Percentiles rank a stretch among this genome's conserved stretches.
Evolutionary conservation across 2,113 vertebrate genomes (phyloP).

Genomic region (Corydoras maculifer): DNA sequence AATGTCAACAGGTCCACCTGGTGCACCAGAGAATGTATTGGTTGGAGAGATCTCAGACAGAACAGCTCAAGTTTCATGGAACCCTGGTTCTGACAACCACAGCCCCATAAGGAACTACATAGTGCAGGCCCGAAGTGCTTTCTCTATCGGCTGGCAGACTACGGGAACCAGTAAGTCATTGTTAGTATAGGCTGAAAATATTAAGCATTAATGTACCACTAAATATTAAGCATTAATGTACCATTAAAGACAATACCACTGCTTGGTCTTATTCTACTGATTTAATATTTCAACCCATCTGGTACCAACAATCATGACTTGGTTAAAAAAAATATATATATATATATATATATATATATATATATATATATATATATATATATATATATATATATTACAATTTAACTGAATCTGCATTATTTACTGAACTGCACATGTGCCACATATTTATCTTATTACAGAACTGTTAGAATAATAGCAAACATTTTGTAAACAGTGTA

Average conservation of each 20-base stretch:
- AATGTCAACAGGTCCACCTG: conserved; percentile 59
- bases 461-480: too few relatives aligned
- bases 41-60: conserved; percentile 62
- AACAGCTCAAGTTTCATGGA: conserved; percentile 65
- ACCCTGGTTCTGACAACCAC: conserved; percentile 61
- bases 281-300: too few relatives aligned
- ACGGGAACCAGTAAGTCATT: conserved; percentile 57
- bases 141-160: conserved; percentile 67
- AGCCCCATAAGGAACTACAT: conserved; percentile 64
- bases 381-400: too few relatives aligned
- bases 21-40: conserved; percentile 55
- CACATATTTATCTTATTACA: too few relatives aligned
- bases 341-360: too few relatives aligned
- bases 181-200: neutral
- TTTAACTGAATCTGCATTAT: too few relatives aligned
- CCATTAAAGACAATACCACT: neutral
- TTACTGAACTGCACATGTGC: too few relatives aligned
- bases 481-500: too few relatives aligned
- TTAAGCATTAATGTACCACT: neutral
- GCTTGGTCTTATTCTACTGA: too few relatives aligned
- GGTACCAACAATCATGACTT: too few relatives aligned
- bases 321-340: too few relatives aligned
- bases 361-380: too few relatives aligned
- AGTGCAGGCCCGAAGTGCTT: conserved; percentile 61
- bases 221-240: neutral